A percentile compares a stretch with the other conserved stretches of the same genome.
phyloP scores from a whole-genome alignment of 2,888 invertebrate genomes.

The Siphlonurus alternatus region DNA sequence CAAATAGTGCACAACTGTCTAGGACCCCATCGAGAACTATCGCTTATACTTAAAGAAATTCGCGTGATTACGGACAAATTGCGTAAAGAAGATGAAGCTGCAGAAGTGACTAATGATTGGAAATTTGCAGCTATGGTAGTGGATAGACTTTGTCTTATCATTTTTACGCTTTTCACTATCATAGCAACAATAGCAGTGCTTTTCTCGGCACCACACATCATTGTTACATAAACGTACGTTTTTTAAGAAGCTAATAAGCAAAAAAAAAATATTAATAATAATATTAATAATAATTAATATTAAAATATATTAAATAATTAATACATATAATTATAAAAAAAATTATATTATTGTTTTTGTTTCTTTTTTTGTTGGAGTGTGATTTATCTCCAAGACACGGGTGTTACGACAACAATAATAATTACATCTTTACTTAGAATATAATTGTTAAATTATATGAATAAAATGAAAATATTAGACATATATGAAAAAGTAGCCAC shows the following conservation, averaged over 20 bases:
- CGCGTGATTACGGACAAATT: conserved; percentile 86
- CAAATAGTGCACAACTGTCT: conserved; percentile 36
- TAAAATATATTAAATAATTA: background rate
- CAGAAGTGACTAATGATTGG: conserved; percentile 94
- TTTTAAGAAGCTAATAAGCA: background rate
- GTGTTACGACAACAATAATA: background rate
- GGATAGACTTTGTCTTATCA: conserved; percentile 98
- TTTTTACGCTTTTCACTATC: conserved; percentile 97
- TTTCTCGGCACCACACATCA: conserved; percentile 90
- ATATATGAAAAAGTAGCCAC: conserved; percentile 1
- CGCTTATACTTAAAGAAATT: conserved; percentile 82
- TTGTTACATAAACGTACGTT: conserved; percentile 51
- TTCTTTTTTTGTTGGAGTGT: background rate
- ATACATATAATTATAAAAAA: background rate
- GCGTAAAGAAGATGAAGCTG: conserved; percentile 86
- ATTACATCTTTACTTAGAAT: conserved; percentile 1
- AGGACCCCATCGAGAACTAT: conserved; percentile 85
- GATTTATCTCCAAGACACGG: background rate
- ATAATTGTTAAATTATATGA: background rate
- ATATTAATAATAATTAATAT: background rate
- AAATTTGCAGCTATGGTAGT: conserved; percentile 99
- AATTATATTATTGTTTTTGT: background rate
- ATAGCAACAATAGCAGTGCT: conserved; percentile 93
- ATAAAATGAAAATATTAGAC: background rate
- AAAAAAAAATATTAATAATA: background rate